phyloP scores from a whole-genome alignment of 2,888 invertebrate genomes.

The Acleris emargana region DNA sequence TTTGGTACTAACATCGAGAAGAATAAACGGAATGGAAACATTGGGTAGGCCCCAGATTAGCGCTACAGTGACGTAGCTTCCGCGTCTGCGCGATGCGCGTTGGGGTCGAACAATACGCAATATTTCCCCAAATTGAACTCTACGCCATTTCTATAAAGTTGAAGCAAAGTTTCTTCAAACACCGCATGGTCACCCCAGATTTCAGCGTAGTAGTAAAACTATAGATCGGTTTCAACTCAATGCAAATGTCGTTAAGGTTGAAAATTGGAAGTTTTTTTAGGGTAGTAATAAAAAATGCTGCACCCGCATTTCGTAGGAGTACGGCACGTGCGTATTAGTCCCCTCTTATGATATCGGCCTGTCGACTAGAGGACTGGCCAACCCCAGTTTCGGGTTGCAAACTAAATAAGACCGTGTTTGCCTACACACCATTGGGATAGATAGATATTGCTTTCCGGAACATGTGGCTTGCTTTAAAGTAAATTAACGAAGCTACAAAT shows the following conservation, averaged over 20 bases:
- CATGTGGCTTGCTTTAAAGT: conserved; percentile 28
- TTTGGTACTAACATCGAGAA: conserved; percentile 38
- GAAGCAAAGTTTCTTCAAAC: conserved; percentile 44
- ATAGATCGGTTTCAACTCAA: conserved; percentile 47
- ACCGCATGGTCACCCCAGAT: conserved; percentile 54
- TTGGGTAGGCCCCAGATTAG: conserved; percentile 64
- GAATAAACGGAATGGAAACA: conserved; percentile 50
- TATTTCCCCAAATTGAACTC: conserved; percentile 65
- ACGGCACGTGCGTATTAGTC: conserved; percentile 61
- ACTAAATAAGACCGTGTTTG: conserved; percentile 44
- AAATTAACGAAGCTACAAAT: conserved; percentile 15
- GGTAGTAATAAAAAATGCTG: conserved; percentile 50
- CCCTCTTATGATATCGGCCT: conserved; percentile 67
- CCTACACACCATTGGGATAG: conserved; percentile 7
- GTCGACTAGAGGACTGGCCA: conserved; percentile 58
- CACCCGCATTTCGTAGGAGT: conserved; percentile 51
- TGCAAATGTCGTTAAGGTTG: conserved; percentile 14
- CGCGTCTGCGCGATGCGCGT: conserved; percentile 73
- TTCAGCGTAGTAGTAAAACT: conserved; percentile 53
- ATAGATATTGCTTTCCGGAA: conserved; percentile 25
- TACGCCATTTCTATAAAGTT: conserved; percentile 65
- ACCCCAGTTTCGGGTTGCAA: conserved; percentile 52
- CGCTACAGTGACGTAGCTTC: conserved; percentile 78
- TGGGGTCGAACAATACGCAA: conserved; percentile 54
- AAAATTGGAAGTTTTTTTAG: conserved; percentile 39